These are phyloP conservation scores for Porites rus DNA, from an alignment of 92 coral and sea anemone genomes.

Conservation along the genomic window DNA sequence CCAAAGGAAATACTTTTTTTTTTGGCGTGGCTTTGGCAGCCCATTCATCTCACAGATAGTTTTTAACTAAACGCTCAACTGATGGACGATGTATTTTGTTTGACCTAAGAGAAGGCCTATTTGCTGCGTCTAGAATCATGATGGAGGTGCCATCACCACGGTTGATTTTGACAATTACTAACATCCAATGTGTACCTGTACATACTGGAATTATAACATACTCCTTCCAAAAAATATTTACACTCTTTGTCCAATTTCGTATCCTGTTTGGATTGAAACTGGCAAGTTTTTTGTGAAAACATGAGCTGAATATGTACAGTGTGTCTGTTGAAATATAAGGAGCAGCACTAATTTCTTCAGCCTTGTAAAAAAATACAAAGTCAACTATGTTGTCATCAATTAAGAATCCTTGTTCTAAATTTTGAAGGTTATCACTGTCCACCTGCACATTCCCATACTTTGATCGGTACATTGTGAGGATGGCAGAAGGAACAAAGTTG, in stretches of 20 bases:
- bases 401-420: conserved; percentile 15
- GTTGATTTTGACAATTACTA: conserved; percentile 21
- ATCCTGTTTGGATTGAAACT: conserved; percentile 10
- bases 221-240: conserved; percentile 4
- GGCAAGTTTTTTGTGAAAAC: conserved; percentile 24
- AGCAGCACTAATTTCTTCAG: neutral
- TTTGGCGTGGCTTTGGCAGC: neutral
- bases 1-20: neutral
- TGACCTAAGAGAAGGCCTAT: neutral
- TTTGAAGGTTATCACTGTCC: conserved; percentile 13
- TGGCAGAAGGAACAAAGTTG: neutral
- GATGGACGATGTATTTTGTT: neutral
- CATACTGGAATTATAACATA: conserved; percentile 21
- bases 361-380: conserved; percentile 16
- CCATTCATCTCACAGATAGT: conserved; percentile 13
- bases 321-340: neutral
- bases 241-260: conserved; percentile 10
- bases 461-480: neutral
- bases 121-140: conserved; percentile 4
- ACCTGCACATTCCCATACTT: conserved; percentile 21
- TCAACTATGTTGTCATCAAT: conserved; percentile 10
- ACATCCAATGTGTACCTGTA: conserved; percentile 7
- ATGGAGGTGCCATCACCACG: neutral
- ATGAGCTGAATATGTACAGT: conserved; percentile 7
- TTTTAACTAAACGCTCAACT: conserved; percentile 1